Percentiles rank a stretch among this genome's conserved stretches.
Conservation (phyloP, 2,888 invertebrate genomes). For the Thecophora atra region DNA sequence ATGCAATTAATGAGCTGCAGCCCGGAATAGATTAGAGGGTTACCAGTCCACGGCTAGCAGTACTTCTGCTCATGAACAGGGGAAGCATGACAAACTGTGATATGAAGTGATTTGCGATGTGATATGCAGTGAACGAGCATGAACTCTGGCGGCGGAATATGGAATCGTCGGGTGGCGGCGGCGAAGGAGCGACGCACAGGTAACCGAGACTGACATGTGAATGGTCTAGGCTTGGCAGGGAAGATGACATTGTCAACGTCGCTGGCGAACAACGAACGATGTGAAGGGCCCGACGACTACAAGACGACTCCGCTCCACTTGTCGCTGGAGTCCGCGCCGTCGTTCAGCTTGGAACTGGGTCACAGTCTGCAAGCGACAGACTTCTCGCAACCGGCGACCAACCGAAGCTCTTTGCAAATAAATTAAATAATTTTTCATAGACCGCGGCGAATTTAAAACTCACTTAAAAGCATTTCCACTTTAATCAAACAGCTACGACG, state of each 20-base stretch:
- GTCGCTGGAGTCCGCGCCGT: not conserved
- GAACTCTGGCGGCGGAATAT: conserved; percentile 41
- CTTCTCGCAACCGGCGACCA: not conserved
- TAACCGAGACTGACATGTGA: conserved; percentile 36
- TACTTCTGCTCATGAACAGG: conserved; percentile 8
- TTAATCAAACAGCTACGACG: conserved; percentile 32
- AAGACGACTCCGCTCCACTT: not conserved
- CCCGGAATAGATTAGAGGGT: conserved; percentile 30
- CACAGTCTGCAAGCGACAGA: not conserved
- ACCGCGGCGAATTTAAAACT: conserved; percentile 37
- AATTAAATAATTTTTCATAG: conserved; percentile 22
- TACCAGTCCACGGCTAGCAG: conserved; percentile 16
- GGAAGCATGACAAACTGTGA: conserved; percentile 24
- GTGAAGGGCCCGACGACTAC: conserved; percentile 14
- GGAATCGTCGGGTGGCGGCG: not conserved
- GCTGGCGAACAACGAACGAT: conserved; percentile 28
- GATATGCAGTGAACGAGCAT: conserved; percentile 48
- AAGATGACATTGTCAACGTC: conserved; percentile 31
- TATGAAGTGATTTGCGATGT: conserved; percentile 35
- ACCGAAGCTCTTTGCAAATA: conserved; percentile 14
- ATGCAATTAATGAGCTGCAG: conserved; percentile 40
- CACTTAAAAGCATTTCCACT: conserved; percentile 41
- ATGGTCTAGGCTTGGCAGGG: conserved; percentile 19
- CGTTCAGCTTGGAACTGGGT: conserved; percentile 6
- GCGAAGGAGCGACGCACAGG: not conserved